Conservation (phyloP, 1,140 invertebrate genomes). For the Macrosteles quadrilineatus region DNA sequence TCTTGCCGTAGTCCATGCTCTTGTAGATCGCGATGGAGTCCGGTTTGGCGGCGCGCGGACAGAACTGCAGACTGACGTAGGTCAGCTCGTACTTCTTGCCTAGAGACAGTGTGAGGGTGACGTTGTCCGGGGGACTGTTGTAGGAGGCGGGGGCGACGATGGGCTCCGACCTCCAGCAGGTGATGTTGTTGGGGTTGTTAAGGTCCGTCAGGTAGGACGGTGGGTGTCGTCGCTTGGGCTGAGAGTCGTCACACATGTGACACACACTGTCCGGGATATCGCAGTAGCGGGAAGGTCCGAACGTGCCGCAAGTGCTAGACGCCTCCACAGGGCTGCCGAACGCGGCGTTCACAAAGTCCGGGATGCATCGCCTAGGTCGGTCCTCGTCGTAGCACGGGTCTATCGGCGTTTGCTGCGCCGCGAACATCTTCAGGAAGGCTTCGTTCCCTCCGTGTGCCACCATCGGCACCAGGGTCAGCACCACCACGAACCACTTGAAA, state of each 20-base stretch:
- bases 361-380: constrained; percentile 81
- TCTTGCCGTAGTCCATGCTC: constrained; percentile 89
- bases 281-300: constrained; percentile 65
- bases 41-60: constrained; percentile 82
- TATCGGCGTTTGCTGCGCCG: constrained; percentile 55
- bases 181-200: constrained; percentile 95
- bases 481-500: constrained; percentile 1
- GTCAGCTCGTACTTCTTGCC: constrained; percentile 98
- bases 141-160: constrained; percentile 64
- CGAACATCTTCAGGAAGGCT: constrained; percentile 59
- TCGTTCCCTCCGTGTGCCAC: constrained; percentile 15
- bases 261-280: constrained; percentile 64
- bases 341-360: constrained; percentile 97
- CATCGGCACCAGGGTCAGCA: not conserved
- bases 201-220: constrained; percentile 87
- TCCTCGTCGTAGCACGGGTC: constrained; percentile 91
- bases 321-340: constrained; percentile 85
- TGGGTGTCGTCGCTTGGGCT: constrained; percentile 74
- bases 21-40: constrained; percentile 97
- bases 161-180: constrained; percentile 95
- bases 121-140: constrained; percentile 69
- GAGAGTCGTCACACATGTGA: constrained; percentile 84
- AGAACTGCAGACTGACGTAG: constrained; percentile 96
- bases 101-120: constrained; percentile 84
- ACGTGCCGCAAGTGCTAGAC: constrained; percentile 85